Conservation (phyloP, 2,113 vertebrate species). For the Amazona vittata region DNA sequence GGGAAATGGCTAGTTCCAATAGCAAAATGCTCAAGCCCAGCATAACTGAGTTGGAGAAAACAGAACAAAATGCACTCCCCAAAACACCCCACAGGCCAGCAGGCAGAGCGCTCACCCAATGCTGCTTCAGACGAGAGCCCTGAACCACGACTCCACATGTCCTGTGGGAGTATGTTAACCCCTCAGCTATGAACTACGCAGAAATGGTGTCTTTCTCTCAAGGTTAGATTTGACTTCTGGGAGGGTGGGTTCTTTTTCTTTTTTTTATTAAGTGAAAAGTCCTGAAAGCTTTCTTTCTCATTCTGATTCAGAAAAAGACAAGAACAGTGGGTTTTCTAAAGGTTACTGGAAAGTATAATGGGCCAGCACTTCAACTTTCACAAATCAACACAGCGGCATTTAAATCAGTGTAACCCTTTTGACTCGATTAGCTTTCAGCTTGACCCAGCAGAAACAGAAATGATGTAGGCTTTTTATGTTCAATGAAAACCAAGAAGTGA, state of each 20-base stretch:
- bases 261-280: not conserved
- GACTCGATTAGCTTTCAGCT: not conserved
- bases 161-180: not conserved
- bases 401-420: not conserved
- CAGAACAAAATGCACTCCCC: not conserved
- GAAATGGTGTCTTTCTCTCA: not conserved
- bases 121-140: not conserved
- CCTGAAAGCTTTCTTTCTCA: not conserved
- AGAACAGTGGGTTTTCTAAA: not conserved
- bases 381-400: not conserved
- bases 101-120: not conserved
- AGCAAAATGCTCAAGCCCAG: not conserved
- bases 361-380: not conserved
- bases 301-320: not conserved
- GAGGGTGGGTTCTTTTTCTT: not conserved
- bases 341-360: not conserved
- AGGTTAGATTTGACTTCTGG: not conserved
- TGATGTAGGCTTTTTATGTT: not conserved
- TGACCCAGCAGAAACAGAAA: not conserved
- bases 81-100: not conserved
- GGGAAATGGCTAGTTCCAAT: not conserved
- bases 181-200: not conserved
- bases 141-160: not conserved
- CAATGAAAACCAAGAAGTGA: not conserved
- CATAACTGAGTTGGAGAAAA: not conserved